Evolutionary conservation across 2,888 invertebrate genomes (phyloP).

Genomic region (Drosophila prolongata): DNA sequence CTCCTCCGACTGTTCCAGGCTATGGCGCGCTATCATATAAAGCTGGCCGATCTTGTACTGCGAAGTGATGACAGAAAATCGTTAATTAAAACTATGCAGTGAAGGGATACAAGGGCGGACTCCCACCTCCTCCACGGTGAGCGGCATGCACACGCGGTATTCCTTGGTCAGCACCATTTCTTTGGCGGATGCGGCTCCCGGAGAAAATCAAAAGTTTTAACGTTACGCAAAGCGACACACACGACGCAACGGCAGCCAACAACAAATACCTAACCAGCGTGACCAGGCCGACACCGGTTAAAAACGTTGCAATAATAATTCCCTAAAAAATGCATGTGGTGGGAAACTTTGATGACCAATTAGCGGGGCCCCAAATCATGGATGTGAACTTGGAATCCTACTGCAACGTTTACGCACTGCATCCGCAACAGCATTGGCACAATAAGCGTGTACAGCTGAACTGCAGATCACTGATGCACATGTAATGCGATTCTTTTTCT

Average conservation of each 20-base stretch:
- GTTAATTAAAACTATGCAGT: not conserved
- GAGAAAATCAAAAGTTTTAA: constrained; percentile 38
- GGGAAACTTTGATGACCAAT: not conserved
- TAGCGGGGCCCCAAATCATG: not conserved
- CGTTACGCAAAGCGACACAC: constrained; percentile 63
- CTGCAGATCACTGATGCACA: no score
- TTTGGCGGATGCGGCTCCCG: constrained; percentile 14
- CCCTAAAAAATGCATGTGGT: not conserved
- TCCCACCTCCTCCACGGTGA: constrained; percentile 94
- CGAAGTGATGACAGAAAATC: constrained; percentile 34
- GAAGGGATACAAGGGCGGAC: not conserved
- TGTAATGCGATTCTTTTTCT: no score
- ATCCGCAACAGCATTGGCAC: no score
- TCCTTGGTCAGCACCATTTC: constrained; percentile 94
- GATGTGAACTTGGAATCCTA: no score
- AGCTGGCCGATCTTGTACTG: constrained; percentile 96
- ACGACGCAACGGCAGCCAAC: constrained; percentile 17
- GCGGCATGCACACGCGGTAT: constrained; percentile 96
- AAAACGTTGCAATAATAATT: no score
- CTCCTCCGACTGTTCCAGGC: constrained; percentile 94
- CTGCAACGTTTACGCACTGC: no score
- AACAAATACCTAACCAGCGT: constrained; percentile 9
- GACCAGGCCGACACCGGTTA: not conserved
- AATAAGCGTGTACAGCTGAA: no score
- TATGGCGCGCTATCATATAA: constrained; percentile 97